Base-by-base conservation (phyloP, 2,888 invertebrate species). In the Arge pagana region DNA sequence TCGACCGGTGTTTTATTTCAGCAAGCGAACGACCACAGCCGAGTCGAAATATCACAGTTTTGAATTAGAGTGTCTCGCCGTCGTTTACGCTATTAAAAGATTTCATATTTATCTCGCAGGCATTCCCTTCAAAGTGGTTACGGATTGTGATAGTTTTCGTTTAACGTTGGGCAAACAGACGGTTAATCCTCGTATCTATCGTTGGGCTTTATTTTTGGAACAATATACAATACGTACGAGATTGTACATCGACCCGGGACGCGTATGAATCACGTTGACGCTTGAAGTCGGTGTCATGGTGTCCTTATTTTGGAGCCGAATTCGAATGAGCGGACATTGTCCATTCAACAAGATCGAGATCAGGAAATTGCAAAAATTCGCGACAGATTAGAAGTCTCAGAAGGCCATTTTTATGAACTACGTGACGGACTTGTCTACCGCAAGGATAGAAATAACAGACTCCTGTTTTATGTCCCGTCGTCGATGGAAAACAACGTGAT, bases 371-470 rank as follows among this genome's bases (percentile, higher is more conserved):
- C 4, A 2, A 50, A 53, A 26, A 52, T 63, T 15, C 50, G 55
- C 4, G 35, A 50, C 11, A 30, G 23, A 24, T 37, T 61, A 13
- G 54, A 60, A 30, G 42, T 19, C 33, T 18, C 33, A 3, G 61
- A 61, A 43, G 45, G 52, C 13, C 53, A 57, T 40, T 28, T 21
- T 16, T 58, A 42, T 41, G 61, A 64, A 33, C 23, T 62, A 7
- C 39, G 61, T 7, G 49, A 65, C 15, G 56, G 61, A 3, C 24
- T 58, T 3, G 58, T 59, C 10, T 64, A 61, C 26, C 48, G 52
- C 10, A 63, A 61, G 41, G 39, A 41, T 26, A 15, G 50, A 4
- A 41, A 36, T 6, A 26, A 30, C 3, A 51, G 50, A 19, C n/a
- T 59, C 8, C 33, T 56, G n/a, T 57, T 59, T 33, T 55, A 49